Percentiles rank a stretch among this genome's conserved stretches.
These are phyloP conservation scores for Clarias pachynema DNA, from an alignment of 2,797 vertebrate genomes.

Conservation along the genomic window DNA sequence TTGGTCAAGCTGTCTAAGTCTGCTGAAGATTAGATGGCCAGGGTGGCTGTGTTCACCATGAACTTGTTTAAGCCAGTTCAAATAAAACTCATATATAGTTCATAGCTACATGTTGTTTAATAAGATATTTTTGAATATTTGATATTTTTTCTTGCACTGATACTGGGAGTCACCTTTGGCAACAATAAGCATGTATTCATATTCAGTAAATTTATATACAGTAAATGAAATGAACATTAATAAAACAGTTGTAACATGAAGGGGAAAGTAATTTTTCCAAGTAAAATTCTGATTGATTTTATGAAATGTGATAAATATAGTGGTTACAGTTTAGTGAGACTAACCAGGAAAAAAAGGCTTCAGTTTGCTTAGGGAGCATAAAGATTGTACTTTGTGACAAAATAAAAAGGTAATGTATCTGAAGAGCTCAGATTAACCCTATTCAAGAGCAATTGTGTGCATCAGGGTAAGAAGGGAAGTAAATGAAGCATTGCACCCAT, in stretches of 20 bases:
- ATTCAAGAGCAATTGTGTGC: too few species aligned
- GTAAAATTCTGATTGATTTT: background rate
- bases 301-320: background rate
- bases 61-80: slow-evolving; percentile 52
- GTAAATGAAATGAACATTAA: background rate
- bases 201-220: background rate
- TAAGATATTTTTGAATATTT: background rate
- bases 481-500: too few species aligned
- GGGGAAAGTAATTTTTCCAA: background rate
- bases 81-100: background rate
- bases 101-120: background rate
- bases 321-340: background rate
- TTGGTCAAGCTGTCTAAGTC: slow-evolving; percentile 44
- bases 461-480: too few species aligned
- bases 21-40: slow-evolving; percentile 44
- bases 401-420: too few species aligned
- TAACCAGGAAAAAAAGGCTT: too few species aligned
- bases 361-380: too few species aligned
- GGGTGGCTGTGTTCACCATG: slow-evolving; percentile 46
- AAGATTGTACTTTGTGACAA: too few species aligned
- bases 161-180: background rate
- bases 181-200: background rate
- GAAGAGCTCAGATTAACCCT: too few species aligned
- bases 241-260: background rate
- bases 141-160: background rate